phyloP scores from a whole-genome alignment of 37 sponge, comb jelly and placozoan species.

The Agelas oroides region DNA sequence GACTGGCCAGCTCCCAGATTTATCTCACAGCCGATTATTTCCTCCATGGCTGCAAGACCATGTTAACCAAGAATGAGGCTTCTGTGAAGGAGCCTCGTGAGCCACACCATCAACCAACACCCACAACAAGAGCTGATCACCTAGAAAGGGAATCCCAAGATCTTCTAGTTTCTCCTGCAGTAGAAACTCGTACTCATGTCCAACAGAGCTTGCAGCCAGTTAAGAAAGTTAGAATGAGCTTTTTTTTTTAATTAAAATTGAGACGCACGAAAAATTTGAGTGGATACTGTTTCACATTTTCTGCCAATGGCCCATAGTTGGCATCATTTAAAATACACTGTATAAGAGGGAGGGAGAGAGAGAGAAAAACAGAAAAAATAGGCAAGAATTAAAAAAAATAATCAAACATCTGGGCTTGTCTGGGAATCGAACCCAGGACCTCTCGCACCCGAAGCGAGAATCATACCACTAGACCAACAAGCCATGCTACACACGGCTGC shows the following conservation, averaged over 20 bases:
- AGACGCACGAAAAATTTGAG: too few species aligned
- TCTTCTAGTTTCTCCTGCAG: conserved; percentile 61
- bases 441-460: conserved; percentile 99
- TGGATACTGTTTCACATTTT: conserved; percentile 84
- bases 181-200: conserved; percentile 77
- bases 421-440: conserved; percentile 99
- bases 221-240: neutral
- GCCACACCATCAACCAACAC: too few species aligned
- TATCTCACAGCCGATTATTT: too few species aligned
- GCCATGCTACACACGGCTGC: conserved; percentile 32
- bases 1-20: neutral
- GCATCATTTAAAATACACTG: conserved; percentile 77
- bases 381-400: neutral
- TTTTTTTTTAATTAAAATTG: too few species aligned
- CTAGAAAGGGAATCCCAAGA: conserved; percentile 59
- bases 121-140: conserved; percentile 1
- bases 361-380: neutral
- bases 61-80: too few species aligned
- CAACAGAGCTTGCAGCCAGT: conserved; percentile 63
- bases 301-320: conserved; percentile 84
- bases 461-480: conserved; percentile 99
- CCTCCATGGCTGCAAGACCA: too few species aligned
- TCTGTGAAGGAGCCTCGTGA: too few species aligned
- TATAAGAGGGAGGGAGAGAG: neutral
- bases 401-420: conserved; percentile 83